These are phyloP conservation scores for Dynastes hyllus DNA, from an alignment of 2,888 invertebrate species.

Conservation along the genomic window DNA sequence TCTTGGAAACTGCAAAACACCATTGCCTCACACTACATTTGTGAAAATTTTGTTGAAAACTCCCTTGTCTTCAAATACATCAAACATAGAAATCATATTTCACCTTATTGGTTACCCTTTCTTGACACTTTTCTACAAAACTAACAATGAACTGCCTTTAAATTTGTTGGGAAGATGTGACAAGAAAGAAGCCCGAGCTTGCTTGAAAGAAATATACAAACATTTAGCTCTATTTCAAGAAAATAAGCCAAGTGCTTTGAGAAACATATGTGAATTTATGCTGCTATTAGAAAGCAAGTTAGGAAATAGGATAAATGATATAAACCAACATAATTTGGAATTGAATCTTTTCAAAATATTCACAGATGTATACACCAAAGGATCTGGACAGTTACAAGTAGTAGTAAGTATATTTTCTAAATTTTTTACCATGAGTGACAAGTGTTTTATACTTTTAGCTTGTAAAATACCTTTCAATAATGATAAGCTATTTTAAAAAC, in stretches of 20 bases:
- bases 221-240: constrained; percentile 56
- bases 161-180: constrained; percentile 58
- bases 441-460: constrained; percentile 49
- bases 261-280: constrained; percentile 58
- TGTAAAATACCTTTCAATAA: constrained; percentile 46
- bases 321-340: constrained; percentile 60
- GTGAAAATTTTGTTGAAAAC: constrained; percentile 59
- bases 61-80: constrained; percentile 57
- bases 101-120: constrained; percentile 61
- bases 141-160: constrained; percentile 57
- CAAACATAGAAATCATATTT: constrained; percentile 62
- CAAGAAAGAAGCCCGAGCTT: constrained; percentile 48
- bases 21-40: constrained; percentile 42
- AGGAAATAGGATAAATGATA: constrained; percentile 56
- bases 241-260: constrained; percentile 55
- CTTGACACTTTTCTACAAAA: constrained; percentile 55
- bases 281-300: constrained; percentile 60
- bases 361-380: constrained; percentile 48
- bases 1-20: constrained; percentile 41
- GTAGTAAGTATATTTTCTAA: constrained; percentile 56
- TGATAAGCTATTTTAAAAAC: constrained; percentile 44
- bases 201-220: constrained; percentile 57
- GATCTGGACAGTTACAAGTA: constrained; percentile 53
- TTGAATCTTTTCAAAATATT: constrained; percentile 59
- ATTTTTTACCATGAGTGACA: neutral